Percentiles rank a stretch among this genome's conserved stretches.
phyloP scores from a whole-genome alignment of 2,797 vertebrate species.

The Geotrypetes seraphini region DNA sequence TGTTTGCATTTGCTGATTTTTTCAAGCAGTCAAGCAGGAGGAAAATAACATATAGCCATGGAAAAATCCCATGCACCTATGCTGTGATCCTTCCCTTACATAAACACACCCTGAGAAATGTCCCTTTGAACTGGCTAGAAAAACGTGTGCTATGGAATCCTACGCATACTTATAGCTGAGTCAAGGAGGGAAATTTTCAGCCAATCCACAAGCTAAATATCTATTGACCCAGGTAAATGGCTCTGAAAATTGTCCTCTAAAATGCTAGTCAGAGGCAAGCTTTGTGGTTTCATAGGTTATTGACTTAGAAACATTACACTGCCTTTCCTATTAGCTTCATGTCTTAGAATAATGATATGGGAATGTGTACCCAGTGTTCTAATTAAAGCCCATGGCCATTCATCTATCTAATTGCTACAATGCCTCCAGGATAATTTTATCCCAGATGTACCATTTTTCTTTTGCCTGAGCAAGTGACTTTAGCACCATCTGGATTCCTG shows the following conservation, averaged over 20 bases:
- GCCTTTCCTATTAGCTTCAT: conserved; percentile 51
- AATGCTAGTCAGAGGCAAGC: conserved; percentile 24
- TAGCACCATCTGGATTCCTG: conserved; percentile 49
- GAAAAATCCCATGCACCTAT: too few relatives aligned
- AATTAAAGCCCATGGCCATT: conserved; percentile 84
- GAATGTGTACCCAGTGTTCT: conserved; percentile 72
- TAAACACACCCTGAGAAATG: too few relatives aligned
- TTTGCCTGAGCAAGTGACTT: conserved; percentile 50
- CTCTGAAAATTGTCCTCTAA: not conserved
- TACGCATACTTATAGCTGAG: too few relatives aligned
- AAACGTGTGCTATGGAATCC: too few relatives aligned
- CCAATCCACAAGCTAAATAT: too few relatives aligned
- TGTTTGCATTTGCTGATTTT: too few relatives aligned
- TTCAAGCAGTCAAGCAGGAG: too few relatives aligned
- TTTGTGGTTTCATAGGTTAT: conserved; percentile 43
- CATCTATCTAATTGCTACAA: conserved; percentile 87
- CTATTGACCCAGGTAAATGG: too few relatives aligned
- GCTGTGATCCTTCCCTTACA: too few relatives aligned
- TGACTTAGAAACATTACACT: conserved; percentile 50
- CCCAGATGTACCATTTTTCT: conserved; percentile 65
- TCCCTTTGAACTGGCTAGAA: too few relatives aligned
- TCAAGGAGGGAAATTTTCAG: too few relatives aligned
- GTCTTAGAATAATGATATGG: conserved; percentile 68
- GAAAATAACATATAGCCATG: too few relatives aligned
- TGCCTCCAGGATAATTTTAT: conserved; percentile 78